A percentile compares a stretch with the other conserved stretches of the same genome.
Conservation (phyloP, 2,888 invertebrate genomes). For the Eupeodes luniger region DNA sequence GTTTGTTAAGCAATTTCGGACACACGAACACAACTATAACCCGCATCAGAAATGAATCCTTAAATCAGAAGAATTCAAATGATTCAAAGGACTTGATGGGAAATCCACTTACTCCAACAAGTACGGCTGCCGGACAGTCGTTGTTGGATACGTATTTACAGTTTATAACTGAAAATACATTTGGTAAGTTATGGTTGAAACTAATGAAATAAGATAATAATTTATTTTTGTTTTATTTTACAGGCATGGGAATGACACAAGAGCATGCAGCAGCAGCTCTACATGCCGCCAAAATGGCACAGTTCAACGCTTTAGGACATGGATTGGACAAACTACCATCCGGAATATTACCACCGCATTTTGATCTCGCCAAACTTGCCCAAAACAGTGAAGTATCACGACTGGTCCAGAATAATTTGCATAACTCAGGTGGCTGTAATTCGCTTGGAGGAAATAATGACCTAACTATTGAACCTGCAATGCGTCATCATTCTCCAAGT, state of each 20-base stretch:
- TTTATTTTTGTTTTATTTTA: neutral
- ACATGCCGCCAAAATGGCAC: constrained; percentile 91
- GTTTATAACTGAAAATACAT: constrained; percentile 93
- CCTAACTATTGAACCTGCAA: constrained; percentile 82
- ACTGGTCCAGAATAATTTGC: constrained; percentile 60
- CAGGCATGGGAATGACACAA: constrained; percentile 86
- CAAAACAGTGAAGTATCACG: constrained; percentile 68
- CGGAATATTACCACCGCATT: constrained; percentile 82
- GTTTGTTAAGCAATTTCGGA: constrained; percentile 83
- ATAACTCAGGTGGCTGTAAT: constrained; percentile 76
- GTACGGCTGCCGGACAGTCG: constrained; percentile 89
- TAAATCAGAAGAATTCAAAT: constrained; percentile 79
- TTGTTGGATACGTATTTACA: constrained; percentile 94
- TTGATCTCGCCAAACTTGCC: constrained; percentile 83
- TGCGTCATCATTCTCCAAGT: constrained; percentile 80
- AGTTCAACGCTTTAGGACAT: constrained; percentile 88
- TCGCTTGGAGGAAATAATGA: constrained; percentile 63
- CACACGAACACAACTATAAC: constrained; percentile 88
- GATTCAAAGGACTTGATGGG: constrained; percentile 86
- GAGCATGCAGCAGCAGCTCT: constrained; percentile 90
- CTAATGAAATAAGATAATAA: neutral
- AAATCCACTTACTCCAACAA: constrained; percentile 88
- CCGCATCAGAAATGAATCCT: constrained; percentile 87
- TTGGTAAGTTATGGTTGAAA: constrained; percentile 84
- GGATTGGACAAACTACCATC: constrained; percentile 86